A percentile compares a stretch with the other conserved stretches of the same genome.
These are phyloP conservation scores for Spongia lamella DNA, from an alignment of 37 sponge, comb jelly and placozoan species.

Conservation along the genomic window DNA sequence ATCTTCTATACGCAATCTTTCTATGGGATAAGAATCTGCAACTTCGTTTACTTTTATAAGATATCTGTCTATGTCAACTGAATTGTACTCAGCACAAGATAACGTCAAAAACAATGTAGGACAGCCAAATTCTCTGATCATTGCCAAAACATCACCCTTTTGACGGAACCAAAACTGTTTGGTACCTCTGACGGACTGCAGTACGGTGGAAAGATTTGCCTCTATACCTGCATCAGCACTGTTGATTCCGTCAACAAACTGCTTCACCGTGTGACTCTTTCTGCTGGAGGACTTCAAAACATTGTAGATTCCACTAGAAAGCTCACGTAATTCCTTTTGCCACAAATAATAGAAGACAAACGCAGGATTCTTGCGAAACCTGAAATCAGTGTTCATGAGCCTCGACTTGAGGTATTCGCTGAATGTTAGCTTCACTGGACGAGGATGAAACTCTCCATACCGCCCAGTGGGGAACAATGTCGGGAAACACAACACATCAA, in stretches of 20 bases:
- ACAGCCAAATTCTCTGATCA: slow-evolving; percentile 46
- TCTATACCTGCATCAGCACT: slow-evolving; percentile 10
- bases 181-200: slow-evolving; percentile 30
- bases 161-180: slow-evolving; percentile 24
- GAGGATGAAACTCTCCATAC: too few relatives aligned
- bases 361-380: too few relatives aligned
- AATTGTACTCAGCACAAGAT: slow-evolving; percentile 32
- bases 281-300: too few relatives aligned
- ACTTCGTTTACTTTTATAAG: slow-evolving; percentile 41
- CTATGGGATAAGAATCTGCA: slow-evolving; percentile 32
- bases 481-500: too few relatives aligned
- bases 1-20: slow-evolving; percentile 54
- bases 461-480: too few relatives aligned
- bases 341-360: too few relatives aligned
- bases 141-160: slow-evolving; percentile 33
- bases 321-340: too few relatives aligned
- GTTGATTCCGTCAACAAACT: not conserved
- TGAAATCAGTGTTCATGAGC: too few relatives aligned
- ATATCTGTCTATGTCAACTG: slow-evolving; percentile 8
- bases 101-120: slow-evolving; percentile 59
- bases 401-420: slow-evolving; percentile 47
- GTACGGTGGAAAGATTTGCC: slow-evolving; percentile 13
- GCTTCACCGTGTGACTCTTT: too few relatives aligned
- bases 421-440: slow-evolving; percentile 19
- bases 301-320: too few relatives aligned